Conservation (phyloP, 2,113 vertebrate species). For the Copsychus sechellarum region DNA sequence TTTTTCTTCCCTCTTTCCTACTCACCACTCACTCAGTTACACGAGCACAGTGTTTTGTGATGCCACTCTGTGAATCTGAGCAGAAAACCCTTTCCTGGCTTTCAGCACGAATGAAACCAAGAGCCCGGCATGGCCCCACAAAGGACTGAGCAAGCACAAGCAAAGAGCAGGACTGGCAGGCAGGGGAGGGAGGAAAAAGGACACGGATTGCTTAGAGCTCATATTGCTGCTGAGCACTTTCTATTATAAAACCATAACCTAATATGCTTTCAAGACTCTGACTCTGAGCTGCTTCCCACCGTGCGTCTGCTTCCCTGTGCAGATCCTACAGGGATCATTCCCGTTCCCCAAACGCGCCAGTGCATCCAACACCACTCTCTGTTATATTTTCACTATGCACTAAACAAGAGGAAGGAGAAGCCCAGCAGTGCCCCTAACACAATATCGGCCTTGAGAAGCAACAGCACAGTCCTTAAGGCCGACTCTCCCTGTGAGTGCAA, state of each 20-base stretch:
- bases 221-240: conserved; percentile 22
- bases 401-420: background rate
- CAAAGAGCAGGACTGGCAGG: background rate
- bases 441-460: background rate
- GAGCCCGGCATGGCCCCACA: background rate
- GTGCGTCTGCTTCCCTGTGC: background rate
- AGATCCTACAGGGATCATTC: background rate
- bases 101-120: background rate
- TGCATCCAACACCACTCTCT: accelerated
- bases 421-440: background rate
- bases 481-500: background rate
- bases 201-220: conserved; percentile 22
- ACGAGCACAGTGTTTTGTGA: background rate
- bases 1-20: background rate
- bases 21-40: background rate
- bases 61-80: background rate
- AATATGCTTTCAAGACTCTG: background rate
- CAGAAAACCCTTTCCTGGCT: conserved; percentile 25
- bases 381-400: accelerated
- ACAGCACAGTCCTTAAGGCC: background rate
- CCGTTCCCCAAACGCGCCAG: accelerated
- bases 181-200: conserved; percentile 1
- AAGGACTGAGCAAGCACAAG: background rate
- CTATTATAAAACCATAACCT: conserved; percentile 56
- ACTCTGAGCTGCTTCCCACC: background rate